Conservation (phyloP, 2,113 vertebrate species). For the Chroicocephalus ridibundus region DNA sequence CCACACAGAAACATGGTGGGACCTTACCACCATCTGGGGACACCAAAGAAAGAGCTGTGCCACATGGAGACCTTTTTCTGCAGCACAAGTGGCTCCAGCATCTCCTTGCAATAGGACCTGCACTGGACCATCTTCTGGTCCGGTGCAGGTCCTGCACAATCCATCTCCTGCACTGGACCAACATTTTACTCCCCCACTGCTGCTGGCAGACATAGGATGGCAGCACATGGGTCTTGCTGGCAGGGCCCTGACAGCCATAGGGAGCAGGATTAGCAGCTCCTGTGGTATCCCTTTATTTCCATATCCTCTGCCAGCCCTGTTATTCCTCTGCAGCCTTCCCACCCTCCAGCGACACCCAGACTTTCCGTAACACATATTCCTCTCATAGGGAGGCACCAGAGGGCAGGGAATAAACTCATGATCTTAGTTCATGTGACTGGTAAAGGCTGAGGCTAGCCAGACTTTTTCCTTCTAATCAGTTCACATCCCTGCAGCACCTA, state of each 20-base stretch:
- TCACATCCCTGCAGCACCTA: not conserved
- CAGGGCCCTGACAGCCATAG: not conserved
- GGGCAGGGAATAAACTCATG: not conserved
- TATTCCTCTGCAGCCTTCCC: not conserved
- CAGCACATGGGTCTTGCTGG: not conserved
- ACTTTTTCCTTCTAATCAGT: not conserved
- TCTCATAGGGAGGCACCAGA: constrained; percentile 38
- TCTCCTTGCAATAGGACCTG: not conserved
- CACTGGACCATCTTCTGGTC: not conserved
- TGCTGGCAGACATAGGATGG: not conserved
- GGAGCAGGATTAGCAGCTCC: constrained; percentile 6
- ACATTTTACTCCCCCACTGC: not conserved
- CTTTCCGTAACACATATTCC: not conserved
- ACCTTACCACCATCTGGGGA: not conserved
- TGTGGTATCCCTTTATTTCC: not conserved
- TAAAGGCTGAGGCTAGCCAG: not conserved
- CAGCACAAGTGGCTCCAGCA: not conserved
- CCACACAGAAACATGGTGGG: not conserved
- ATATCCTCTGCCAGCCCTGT: not conserved
- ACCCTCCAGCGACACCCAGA: not conserved
- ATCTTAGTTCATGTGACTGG: not conserved
- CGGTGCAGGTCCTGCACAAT: no score
- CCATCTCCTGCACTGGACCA: not conserved
- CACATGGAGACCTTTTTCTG: not conserved
- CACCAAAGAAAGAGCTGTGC: not conserved